Percentiles rank a stretch among this genome's conserved stretches.
Evolutionary conservation across 2,888 invertebrate species (phyloP).

Genomic region (Philereme vetulata): DNA sequence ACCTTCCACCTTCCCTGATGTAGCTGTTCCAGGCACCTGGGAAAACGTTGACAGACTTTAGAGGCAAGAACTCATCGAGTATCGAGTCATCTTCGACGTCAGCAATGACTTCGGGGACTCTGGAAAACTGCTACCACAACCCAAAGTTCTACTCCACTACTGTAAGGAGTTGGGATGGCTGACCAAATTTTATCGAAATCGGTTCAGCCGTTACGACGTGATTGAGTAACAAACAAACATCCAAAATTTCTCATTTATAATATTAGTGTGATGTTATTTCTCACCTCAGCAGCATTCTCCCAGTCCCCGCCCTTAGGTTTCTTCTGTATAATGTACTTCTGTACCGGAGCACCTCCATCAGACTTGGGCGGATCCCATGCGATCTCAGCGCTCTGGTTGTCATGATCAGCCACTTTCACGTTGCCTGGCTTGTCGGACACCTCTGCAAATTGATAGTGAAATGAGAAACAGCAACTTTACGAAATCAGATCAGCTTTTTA

Average conservation of each 20-base stretch:
- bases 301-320: conserved; percentile 94
- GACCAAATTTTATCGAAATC: too few relatives aligned
- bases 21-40: conserved; percentile 87
- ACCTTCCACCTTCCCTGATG: conserved; percentile 91
- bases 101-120: too few relatives aligned
- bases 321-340: conserved; percentile 96
- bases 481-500: too few relatives aligned
- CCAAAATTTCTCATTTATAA: too few relatives aligned
- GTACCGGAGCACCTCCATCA: conserved; percentile 97
- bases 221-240: too few relatives aligned
- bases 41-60: neutral
- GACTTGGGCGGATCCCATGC: conserved; percentile 95
- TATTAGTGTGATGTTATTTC: too few relatives aligned
- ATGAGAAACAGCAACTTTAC: neutral
- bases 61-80: too few relatives aligned
- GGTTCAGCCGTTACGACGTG: too few relatives aligned
- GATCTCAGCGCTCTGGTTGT: conserved; percentile 95
- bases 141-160: too few relatives aligned
- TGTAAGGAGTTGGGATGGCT: too few relatives aligned
- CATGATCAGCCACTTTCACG: conserved; percentile 96
- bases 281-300: conserved; percentile 94
- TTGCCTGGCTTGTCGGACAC: conserved; percentile 95
- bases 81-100: too few relatives aligned
- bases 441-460: conserved; percentile 78
- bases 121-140: too few relatives aligned